Conservation (phyloP, 2,797 vertebrate species). For the Betta splendens region DNA sequence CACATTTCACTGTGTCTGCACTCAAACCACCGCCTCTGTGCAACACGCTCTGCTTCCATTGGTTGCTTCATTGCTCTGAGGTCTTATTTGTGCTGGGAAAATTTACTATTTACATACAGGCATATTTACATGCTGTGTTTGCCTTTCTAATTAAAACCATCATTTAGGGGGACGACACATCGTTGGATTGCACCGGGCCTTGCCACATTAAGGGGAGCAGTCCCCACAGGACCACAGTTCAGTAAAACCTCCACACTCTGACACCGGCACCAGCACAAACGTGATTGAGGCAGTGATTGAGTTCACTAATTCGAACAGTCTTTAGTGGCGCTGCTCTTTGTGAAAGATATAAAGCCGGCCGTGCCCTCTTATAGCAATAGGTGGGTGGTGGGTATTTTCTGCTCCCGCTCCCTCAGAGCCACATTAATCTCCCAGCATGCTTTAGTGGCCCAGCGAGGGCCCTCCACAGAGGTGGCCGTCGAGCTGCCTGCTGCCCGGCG, state of each 20-base stretch:
- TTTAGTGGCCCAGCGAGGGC: constrained; percentile 52
- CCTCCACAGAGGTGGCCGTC: constrained; percentile 50
- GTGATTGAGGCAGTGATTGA: background rate
- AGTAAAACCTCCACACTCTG: background rate
- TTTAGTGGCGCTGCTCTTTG: background rate
- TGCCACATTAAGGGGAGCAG: constrained; percentile 6
- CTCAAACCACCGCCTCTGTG: background rate
- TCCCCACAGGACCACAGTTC: background rate
- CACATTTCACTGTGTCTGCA: background rate
- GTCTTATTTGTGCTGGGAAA: background rate
- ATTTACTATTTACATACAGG: background rate
- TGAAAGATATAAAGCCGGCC: constrained; percentile 2
- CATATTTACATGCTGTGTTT: constrained; percentile 17
- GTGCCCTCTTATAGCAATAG: constrained; percentile 30
- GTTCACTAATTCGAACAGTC: background rate
- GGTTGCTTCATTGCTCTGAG: too few species aligned
- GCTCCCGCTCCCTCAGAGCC: constrained; percentile 27
- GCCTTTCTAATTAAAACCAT: constrained; percentile 36
- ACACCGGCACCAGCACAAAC: background rate
- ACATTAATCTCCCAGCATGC: constrained; percentile 58
- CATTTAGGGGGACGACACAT: constrained; percentile 11
- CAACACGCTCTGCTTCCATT: background rate
- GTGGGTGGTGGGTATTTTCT: constrained; percentile 43
- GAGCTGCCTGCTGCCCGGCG: constrained; percentile 54
- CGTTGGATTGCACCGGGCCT: constrained; percentile 6